These are phyloP conservation scores for Chloebia gouldiae DNA, from an alignment of 2,113 vertebrate species.

Conservation along the genomic window DNA sequence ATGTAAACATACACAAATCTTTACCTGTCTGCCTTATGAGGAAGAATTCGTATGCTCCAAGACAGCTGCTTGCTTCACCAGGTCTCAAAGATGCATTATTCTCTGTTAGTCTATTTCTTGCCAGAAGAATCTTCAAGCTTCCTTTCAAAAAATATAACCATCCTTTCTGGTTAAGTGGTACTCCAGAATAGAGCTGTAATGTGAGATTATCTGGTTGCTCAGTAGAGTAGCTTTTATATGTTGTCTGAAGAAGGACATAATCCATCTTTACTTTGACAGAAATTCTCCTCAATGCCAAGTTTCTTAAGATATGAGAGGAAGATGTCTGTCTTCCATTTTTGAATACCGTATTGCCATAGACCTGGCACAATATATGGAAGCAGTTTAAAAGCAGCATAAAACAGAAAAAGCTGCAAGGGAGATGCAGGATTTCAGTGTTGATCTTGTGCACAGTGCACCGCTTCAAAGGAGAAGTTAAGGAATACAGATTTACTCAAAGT, in stretches of 20 bases:
- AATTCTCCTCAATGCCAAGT: not conserved
- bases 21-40: not conserved
- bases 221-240: not conserved
- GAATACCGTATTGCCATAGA: not conserved
- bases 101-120: not conserved
- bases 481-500: not conserved
- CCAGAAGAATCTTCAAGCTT: not conserved
- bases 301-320: not conserved
- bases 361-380: not conserved
- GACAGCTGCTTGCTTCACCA: not conserved
- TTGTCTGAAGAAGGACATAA: not conserved
- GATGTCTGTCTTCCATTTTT: not conserved
- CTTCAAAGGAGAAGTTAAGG: not conserved
- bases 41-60: not conserved
- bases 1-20: rapidly evolving
- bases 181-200: not conserved
- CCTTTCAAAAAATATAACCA: not conserved
- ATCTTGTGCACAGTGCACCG: not conserved
- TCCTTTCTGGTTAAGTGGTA: not conserved
- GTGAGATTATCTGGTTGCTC: not conserved
- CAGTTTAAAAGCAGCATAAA: not conserved
- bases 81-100: not conserved
- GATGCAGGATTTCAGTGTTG: not conserved
- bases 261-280: not conserved
- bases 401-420: not conserved